A percentile compares a stretch with the other conserved stretches of the same genome.
phyloP scores from a whole-genome alignment of 2,797 vertebrate genomes.

The Cyprinella venusta region DNA sequence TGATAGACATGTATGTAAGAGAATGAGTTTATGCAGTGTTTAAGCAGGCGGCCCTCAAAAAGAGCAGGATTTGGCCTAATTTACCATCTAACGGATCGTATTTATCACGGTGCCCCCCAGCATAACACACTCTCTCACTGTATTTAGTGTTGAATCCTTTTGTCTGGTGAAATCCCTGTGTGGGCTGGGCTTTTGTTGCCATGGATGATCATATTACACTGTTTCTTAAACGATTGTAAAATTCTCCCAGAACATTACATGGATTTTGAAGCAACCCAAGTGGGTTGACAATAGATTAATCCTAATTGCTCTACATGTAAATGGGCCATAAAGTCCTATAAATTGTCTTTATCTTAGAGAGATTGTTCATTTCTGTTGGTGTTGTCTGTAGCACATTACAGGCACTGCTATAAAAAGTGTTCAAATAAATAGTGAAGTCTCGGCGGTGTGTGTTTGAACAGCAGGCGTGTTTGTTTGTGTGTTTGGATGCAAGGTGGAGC shows the following conservation, averaged over 20 bases:
- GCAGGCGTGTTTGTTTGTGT: conserved; percentile 20
- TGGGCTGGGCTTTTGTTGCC: conserved; percentile 30
- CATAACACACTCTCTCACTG: neutral
- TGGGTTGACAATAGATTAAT: neutral
- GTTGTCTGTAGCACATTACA: conserved; percentile 2
- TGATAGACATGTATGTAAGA: neutral
- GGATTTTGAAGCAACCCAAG: neutral
- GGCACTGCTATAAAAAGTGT: neutral
- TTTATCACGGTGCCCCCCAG: conserved; percentile 29
- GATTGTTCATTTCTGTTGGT: neutral
- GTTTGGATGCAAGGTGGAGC: conserved; percentile 86
- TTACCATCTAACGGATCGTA: conserved; percentile 37
- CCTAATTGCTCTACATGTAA: neutral
- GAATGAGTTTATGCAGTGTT: neutral
- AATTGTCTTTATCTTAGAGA: neutral
- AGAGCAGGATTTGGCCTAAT: conserved; percentile 29
- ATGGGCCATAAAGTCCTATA: neutral
- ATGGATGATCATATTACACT: conserved; percentile 42
- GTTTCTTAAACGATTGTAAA: conserved; percentile 32
- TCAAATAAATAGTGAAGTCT: neutral
- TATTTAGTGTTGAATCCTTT: conserved; percentile 34
- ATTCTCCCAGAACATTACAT: neutral
- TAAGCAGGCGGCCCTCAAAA: conserved; percentile 17
- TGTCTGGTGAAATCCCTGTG: conserved; percentile 39
- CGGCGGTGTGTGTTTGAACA: neutral